Base-by-base conservation (phyloP, 2,888 invertebrate genomes). In the Philopedon plagiatum region DNA sequence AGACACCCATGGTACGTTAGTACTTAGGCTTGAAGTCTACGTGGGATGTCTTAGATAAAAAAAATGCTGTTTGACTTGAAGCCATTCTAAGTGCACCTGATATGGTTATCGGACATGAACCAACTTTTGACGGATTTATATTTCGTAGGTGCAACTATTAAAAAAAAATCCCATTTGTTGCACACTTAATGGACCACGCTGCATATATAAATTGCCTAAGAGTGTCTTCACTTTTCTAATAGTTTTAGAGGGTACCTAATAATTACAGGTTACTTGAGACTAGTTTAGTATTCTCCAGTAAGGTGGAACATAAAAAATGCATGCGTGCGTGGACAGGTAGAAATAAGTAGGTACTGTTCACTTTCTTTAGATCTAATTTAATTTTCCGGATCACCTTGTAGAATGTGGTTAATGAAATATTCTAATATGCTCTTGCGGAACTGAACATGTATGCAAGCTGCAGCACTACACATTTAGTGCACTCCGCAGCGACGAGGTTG, bases 401-500 rank as follows among this genome's bases (percentile, higher is more conserved):
- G 65, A 65, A 65, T 65, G 65, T 46, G 62, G 64, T 51, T 67
- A 61, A 61, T 70, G 63, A 64, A 70, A 58, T 64, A 70, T 68
- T 68, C 68, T 68, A 68, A 68, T 68, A 49, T 70, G 23, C 62
- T 58, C 39, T 18, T 26, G 18, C 49, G 61, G 58, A 54, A 34
- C 15, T 19, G 57, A 62, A 57, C 64, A 58, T 64, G 64, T 61
- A 67, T 41, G 67, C 44, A 49, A 62, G 69, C 69, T 58, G 73
- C 69, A 60, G 73, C 62, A 70, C 18, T 51, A 73, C 64, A 71
- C 63, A 73, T 70, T 66, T 66, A 74, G 71, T 71, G 66, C 67
- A 19, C 39, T 37, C 26, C 77, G 76, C 76, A 78, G 78, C 81
- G 80, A 78, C 78, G 77, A 80, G 78, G 78, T 80, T 78, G 78